Conservation (phyloP, 2,797 vertebrate genomes). For the Hypotaenidia philippensis region DNA sequence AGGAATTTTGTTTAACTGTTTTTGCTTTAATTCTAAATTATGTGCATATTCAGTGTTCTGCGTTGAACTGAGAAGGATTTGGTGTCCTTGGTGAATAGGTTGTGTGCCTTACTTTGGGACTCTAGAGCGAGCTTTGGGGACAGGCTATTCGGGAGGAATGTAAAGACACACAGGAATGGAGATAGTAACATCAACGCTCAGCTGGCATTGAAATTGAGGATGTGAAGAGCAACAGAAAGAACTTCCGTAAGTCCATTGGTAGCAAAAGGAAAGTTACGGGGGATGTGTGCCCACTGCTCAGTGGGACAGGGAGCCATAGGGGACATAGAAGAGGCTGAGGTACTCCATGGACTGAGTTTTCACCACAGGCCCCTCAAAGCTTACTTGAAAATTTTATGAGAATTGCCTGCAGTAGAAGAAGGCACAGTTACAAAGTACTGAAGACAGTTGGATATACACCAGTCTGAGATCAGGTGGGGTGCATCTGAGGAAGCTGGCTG, state of each 20-base stretch:
- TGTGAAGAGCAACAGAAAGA: neutral
- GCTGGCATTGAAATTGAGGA: neutral
- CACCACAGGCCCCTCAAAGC: accelerated
- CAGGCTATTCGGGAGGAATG: neutral
- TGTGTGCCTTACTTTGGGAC: neutral
- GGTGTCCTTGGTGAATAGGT: neutral
- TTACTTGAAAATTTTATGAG: neutral
- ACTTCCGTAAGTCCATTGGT: neutral
- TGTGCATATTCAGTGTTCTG: neutral
- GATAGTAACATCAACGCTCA: neutral
- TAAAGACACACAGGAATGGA: neutral
- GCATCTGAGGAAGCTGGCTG: neutral
- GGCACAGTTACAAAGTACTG: neutral
- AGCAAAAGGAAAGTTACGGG: neutral
- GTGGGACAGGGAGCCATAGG: neutral
- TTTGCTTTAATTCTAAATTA: neutral
- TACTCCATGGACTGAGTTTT: neutral
- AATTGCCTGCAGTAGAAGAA: neutral
- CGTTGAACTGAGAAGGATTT: neutral
- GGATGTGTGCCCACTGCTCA: neutral
- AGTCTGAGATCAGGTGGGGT: neutral
- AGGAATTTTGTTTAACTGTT: neutral
- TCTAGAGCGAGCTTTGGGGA: neutral
- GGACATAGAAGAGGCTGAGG: neutral
- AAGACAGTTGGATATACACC: neutral